Evolutionary conservation across 1,140 invertebrate genomes (phyloP), one percentile per base, ranked within the genome.

Genomic region (Penaeus indicus): DNA sequence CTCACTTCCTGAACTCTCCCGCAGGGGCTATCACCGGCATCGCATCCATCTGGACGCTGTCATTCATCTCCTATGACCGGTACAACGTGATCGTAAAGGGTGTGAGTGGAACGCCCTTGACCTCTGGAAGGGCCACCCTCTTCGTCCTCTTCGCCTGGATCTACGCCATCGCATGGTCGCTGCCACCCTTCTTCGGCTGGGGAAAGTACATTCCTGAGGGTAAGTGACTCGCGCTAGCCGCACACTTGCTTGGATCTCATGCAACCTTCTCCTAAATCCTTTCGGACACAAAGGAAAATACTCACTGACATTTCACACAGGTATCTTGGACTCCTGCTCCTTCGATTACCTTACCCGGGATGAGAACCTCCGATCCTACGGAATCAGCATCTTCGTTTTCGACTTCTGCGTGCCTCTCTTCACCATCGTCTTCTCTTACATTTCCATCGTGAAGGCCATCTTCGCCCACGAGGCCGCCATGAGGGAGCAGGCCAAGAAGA

Each of bases 11-110:
- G 5, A 13, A 11, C 54, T 11, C 54, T 54, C 54, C 54, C 54
- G 5, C 54, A 83, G 96, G 96, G 18, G 90, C 91, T 18, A 75
- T 92, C 21, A 91, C 90, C 79, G 92, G 92, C 19, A 90, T 90
- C 81, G 86, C 72, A 61, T 90, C 91, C 79, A 92, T 92, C 69
- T 62, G 80, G 8, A 92, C 91, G 18, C 81, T 92, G 67, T 86
- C 90, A 18, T 84, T 92, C 64, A 92, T 92, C 84, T 90, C 91
- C 11, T 91, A 81, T 69, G 92, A 92, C 86, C 87, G 92, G 32
- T 92, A 91, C 91, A 92, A 92, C 67, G 92, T 92, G 69, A 92
- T 92, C 67, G 92, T 92, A 10, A 84, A 86, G 61, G 91, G 91
- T 11, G 79, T 92, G 62, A 80, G 67, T 63, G 92, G 90, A 10